phyloP scores from a whole-genome alignment of 2,888 invertebrate genomes.

The Crossocerus cetratus region DNA sequence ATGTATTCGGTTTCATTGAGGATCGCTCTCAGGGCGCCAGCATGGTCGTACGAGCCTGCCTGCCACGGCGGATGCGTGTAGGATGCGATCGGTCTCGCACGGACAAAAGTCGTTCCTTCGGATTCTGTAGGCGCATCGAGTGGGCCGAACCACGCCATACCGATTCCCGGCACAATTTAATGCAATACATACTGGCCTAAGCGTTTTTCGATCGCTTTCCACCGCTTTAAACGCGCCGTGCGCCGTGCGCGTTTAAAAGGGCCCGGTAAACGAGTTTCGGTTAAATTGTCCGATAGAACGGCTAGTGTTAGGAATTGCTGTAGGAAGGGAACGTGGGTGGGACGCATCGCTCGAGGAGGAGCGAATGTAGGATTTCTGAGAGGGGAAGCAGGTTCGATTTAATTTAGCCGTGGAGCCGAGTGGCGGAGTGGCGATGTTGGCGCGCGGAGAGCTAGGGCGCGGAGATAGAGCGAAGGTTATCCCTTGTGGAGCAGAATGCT shows the following conservation, averaged over 20 bases:
- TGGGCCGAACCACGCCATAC: slow-evolving; percentile 44
- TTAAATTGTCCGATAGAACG: too few species aligned
- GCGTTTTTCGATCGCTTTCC: slow-evolving; percentile 17
- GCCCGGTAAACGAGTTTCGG: too few species aligned
- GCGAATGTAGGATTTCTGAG: neutral
- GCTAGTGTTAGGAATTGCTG: too few species aligned
- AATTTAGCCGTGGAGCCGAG: neutral
- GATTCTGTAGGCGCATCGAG: slow-evolving; percentile 47
- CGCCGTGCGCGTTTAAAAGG: too few species aligned
- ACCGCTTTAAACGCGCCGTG: neutral
- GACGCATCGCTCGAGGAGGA: neutral
- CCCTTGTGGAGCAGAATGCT: slow-evolving; percentile 38
- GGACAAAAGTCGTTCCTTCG: slow-evolving; percentile 43
- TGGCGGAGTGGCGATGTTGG: neutral
- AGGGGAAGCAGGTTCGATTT: neutral
- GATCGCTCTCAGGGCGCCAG: slow-evolving; percentile 27
- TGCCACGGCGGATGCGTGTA: slow-evolving; percentile 44
- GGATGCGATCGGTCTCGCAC: slow-evolving; percentile 39
- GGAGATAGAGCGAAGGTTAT: slow-evolving; percentile 20
- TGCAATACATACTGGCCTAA: slow-evolving; percentile 5
- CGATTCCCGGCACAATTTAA: slow-evolving; percentile 42
- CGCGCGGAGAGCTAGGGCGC: slow-evolving; percentile 3
- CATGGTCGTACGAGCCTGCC: slow-evolving; percentile 21
- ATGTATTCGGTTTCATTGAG: slow-evolving; percentile 24
- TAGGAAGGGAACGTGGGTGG: too few species aligned